Percentiles rank a stretch among this genome's conserved stretches.
Evolutionary conservation across 2,888 invertebrate genomes (phyloP).

Genomic region (Meliscaeva auricollis): DNA sequence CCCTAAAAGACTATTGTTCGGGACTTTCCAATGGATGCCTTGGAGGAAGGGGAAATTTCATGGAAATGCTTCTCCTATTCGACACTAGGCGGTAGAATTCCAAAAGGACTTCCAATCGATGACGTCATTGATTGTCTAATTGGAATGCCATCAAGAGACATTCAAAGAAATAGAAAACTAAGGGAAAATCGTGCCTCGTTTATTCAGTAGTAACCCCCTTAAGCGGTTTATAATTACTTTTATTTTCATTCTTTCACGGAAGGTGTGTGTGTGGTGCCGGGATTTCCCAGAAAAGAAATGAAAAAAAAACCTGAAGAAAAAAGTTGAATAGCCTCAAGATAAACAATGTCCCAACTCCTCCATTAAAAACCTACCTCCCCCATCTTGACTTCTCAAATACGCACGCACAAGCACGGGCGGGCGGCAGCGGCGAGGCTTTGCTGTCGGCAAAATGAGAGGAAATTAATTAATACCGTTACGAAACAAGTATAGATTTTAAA

Average conservation of each 20-base stretch:
- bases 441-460: slow-evolving; percentile 67
- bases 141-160: slow-evolving; percentile 49
- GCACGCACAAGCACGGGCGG: not conserved
- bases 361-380: not conserved
- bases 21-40: slow-evolving; percentile 53
- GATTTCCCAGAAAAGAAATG: slow-evolving; percentile 21
- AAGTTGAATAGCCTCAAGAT: slow-evolving; percentile 69
- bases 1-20: slow-evolving; percentile 39
- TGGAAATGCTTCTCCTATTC: slow-evolving; percentile 62
- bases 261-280: slow-evolving; percentile 39
- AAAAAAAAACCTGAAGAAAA: slow-evolving; percentile 21
- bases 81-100: slow-evolving; percentile 60
- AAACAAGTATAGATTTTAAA: slow-evolving; percentile 62
- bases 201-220: slow-evolving; percentile 47
- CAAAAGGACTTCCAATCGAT: slow-evolving; percentile 49
- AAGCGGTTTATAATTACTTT: slow-evolving; percentile 72
- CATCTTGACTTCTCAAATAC: not conserved
- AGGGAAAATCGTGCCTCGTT: not conserved
- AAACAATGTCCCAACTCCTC: slow-evolving; percentile 43
- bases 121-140: slow-evolving; percentile 70
- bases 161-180: not conserved
- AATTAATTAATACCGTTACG: slow-evolving; percentile 73
- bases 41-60: slow-evolving; percentile 45
- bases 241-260: slow-evolving; percentile 47
- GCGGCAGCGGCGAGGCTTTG: slow-evolving; percentile 2